Percentiles rank a stretch among this genome's conserved stretches.
phyloP scores from a whole-genome alignment of 2,888 invertebrate species.

The Perdita meconis region DNA sequence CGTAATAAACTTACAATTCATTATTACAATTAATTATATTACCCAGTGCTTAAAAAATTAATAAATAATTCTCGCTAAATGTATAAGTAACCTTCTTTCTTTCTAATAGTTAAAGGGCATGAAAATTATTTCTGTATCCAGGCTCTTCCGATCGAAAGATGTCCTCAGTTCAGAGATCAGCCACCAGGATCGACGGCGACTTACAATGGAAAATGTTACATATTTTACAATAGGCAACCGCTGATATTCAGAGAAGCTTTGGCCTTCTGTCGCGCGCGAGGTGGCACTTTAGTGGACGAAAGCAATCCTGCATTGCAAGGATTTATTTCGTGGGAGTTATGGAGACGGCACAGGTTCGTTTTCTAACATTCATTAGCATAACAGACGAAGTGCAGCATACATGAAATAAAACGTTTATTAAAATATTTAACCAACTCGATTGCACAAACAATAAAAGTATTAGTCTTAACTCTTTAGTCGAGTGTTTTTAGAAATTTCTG shows the following conservation, averaged over 20 bases:
- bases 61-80: not conserved
- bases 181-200: conserved; percentile 96
- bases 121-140: conserved; percentile 76
- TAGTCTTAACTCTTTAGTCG: too few species aligned
- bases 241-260: conserved; percentile 92
- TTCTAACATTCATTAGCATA: conserved; percentile 32
- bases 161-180: conserved; percentile 96
- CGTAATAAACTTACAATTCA: too few species aligned
- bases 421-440: too few species aligned
- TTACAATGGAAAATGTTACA: conserved; percentile 97
- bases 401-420: too few species aligned
- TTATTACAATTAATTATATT: too few species aligned
- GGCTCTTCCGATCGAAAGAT: conserved; percentile 95
- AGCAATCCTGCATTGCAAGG: conserved; percentile 97
- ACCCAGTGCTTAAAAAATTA: not conserved
- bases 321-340: conserved; percentile 97
- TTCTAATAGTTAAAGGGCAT: not conserved
- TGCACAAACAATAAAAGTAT: too few species aligned
- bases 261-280: conserved; percentile 91
- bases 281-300: conserved; percentile 94
- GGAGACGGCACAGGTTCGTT: conserved; percentile 91
- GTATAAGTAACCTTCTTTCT: not conserved
- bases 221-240: conserved; percentile 95
- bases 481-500: too few species aligned
- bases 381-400: too few species aligned